Conservation (phyloP, 2,888 invertebrate genomes). For the Cordilura impudica region DNA sequence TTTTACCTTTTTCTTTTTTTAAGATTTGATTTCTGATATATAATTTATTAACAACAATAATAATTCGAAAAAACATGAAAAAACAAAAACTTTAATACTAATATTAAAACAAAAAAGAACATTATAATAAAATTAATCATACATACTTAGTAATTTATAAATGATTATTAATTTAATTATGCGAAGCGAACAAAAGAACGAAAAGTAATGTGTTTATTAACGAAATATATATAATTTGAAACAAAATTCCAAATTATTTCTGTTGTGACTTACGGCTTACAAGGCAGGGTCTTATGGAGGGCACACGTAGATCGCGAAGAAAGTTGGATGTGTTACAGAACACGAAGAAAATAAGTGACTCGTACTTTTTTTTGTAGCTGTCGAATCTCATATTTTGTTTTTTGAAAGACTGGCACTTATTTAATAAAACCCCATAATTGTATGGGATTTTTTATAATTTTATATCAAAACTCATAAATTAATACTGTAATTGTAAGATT, state of each 20-base stretch:
- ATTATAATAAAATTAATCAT: slow-evolving; percentile 57
- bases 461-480: too few relatives aligned
- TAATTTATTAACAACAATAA: slow-evolving; percentile 52
- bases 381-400: too few relatives aligned
- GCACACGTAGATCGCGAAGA: too few relatives aligned
- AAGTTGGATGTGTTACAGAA: too few relatives aligned
- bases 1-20: slow-evolving; percentile 34
- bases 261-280: slow-evolving; percentile 8
- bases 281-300: not conserved
- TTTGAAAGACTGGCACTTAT: too few relatives aligned
- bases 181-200: slow-evolving; percentile 16
- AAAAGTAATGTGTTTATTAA: slow-evolving; percentile 47
- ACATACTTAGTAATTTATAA: slow-evolving; percentile 54
- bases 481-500: too few relatives aligned
- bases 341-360: too few relatives aligned
- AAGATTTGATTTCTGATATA: slow-evolving; percentile 36
- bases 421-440: too few relatives aligned
- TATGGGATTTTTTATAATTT: too few relatives aligned
- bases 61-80: too few relatives aligned
- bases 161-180: slow-evolving; percentile 56
- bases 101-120: slow-evolving; percentile 5
- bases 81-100: slow-evolving; percentile 26
- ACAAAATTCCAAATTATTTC: too few relatives aligned
- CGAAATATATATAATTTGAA: slow-evolving; percentile 36
- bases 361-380: too few relatives aligned